These are phyloP conservation scores for Muschampia staudingeri DNA, from an alignment of 2,888 invertebrate species.

Conservation along the genomic window DNA sequence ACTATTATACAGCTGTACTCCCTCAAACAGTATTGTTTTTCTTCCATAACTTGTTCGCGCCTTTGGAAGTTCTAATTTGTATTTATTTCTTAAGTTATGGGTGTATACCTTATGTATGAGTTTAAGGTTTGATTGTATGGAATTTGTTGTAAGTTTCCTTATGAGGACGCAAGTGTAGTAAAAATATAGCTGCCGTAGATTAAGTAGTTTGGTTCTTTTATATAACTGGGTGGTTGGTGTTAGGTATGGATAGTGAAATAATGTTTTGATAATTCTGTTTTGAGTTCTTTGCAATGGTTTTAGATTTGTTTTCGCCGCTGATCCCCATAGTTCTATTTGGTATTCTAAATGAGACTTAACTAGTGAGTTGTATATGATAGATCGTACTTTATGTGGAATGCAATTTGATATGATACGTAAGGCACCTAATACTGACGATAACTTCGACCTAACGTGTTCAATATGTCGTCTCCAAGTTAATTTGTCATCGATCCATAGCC, in stretches of 20 bases:
- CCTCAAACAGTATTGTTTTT: too few species aligned
- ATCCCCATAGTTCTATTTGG: constrained; percentile 10
- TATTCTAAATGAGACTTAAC: constrained; percentile 19
- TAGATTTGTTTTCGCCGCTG: constrained; percentile 24
- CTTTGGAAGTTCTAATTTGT: constrained; percentile 29
- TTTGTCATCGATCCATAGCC: constrained; percentile 27
- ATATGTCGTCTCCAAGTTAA: constrained; percentile 28
- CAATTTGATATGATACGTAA: constrained; percentile 17
- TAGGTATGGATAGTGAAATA: constrained; percentile 41
- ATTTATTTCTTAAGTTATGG: constrained; percentile 35
- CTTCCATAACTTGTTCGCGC: background rate
- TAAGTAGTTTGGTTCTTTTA: constrained; percentile 37
- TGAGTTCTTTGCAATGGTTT: constrained; percentile 31
- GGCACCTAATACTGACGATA: background rate
- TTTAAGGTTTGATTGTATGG: constrained; percentile 33
- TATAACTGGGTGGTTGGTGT: constrained; percentile 44
- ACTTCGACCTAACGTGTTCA: constrained; percentile 9
- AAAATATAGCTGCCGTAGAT: constrained; percentile 39
- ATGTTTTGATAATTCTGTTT: constrained; percentile 45
- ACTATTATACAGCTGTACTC: background rate
- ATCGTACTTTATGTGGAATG: constrained; percentile 13
- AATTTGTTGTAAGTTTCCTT: constrained; percentile 36
- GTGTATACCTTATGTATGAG: background rate
- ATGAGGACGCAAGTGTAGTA: background rate
- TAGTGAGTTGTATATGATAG: constrained; percentile 13